Evolutionary conservation across 1,140 invertebrate species (phyloP), one percentile per base, ranked within the genome.

Genomic region (Hylaeus volcanicus): DNA sequence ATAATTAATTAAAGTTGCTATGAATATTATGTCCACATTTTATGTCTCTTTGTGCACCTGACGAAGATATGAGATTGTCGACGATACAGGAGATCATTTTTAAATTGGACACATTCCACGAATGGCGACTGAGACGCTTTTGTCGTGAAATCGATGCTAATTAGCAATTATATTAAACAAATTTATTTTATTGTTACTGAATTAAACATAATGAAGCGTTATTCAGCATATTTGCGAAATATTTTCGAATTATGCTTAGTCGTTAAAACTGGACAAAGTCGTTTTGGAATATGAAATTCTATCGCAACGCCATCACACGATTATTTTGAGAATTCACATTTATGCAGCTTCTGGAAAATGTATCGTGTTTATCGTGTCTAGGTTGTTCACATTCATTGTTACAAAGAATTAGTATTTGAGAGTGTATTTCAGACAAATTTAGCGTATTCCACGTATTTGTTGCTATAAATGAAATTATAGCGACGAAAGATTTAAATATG

Each of bases 401-500:
- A 37, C 9, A 15, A 26, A 0, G 26, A 26, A 26, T 26, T 26
- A 26, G 26, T 26, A 26, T 26, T 26, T 26, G 26, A 26, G 26
- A 26, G 26, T 26, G 26, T 26, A 26, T 26, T 26, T 26, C 26
- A 26, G 26, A 26, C 26, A 26, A 26, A 26, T 26, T 26, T 26
- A 26, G 26, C 26, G 26, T 26, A 26, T 26, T 26, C 26, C 26
- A 26, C 26, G 26, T 26, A 26, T 39, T 26, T 74, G n/a, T 11
- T 37, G 9, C 9, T 39, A 8, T 41, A 14, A 41, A 9, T 56
- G 3, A 55, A 39, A 72, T 64, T 45, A 4, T 11, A 45, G 5
- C 1, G 26, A 51, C 3, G 12, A 48, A 66, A 8, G 15, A 37
- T 53, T 45, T 58, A 45, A 72, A 68, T n/a, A 92, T 92, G 90